Conservation (phyloP, 2,888 invertebrate genomes). For the Ochropleura leucogaster region DNA sequence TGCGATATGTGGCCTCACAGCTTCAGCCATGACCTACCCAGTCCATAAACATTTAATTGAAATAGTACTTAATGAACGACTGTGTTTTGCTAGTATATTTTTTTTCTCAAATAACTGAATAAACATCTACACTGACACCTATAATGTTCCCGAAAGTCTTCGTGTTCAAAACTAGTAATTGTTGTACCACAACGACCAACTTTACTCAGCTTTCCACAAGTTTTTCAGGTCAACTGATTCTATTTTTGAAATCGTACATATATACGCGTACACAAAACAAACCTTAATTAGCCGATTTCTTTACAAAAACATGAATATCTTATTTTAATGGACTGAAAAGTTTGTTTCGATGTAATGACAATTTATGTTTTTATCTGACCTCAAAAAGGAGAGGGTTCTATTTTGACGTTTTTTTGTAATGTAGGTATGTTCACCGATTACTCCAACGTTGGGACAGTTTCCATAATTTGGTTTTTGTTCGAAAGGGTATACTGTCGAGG, state of each 20-base stretch:
- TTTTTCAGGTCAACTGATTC: slow-evolving; percentile 23
- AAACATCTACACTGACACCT: background rate
- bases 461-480: no score
- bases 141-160: slow-evolving; percentile 6
- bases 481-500: no score
- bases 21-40: no score
- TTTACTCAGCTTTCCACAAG: slow-evolving; percentile 24
- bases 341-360: background rate
- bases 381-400: no score
- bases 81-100: background rate
- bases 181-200: slow-evolving; percentile 18
- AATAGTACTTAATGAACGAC: no score
- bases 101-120: background rate
- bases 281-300: background rate
- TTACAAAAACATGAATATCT: background rate
- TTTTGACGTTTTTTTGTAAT: no score
- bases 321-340: background rate
- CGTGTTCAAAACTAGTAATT: slow-evolving; percentile 26
- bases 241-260: slow-evolving; percentile 9
- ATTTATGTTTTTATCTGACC: no score
- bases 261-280: background rate
- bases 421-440: no score
- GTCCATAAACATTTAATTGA: no score
- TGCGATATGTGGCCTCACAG: no score
- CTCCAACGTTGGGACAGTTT: no score